Evolutionary conservation across 2,113 vertebrate genomes (phyloP), one percentile per base, ranked within the genome.

Genomic region (Cairina moschata): DNA sequence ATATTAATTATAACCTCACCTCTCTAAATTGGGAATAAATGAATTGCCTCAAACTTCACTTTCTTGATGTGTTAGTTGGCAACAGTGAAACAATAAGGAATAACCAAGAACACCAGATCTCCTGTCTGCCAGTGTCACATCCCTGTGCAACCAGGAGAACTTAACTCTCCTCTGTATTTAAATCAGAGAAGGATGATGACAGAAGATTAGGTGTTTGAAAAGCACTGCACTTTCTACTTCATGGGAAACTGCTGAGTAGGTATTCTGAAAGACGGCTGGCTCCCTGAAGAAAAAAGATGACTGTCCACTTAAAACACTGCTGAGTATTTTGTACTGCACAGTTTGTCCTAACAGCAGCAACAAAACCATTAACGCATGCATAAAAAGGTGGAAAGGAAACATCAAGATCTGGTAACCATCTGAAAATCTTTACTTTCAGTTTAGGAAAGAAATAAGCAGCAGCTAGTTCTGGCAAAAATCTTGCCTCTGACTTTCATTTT

Each of bases 31-130:
- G 3, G 17, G 4, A 72, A 6, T 9, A 84, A 88, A 79, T 44
- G 60, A 2, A 56, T 15, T 69, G 50, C 26, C n/a, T 71, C 31
- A 36, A 20, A 31, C 29, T 50, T 3, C 7, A 5, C 31, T 81
- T 52, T 20, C 56, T 62, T 52, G 12, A 52, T 0, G 0, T 1
- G 3, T 12, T 72, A 26, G 4, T 14, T 68, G 52, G 12, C 20
- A 46, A 46, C 10, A 34, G 6, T 21, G 13, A 55, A 75, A 88
- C 52, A 52, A 59, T 22, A 87, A 83, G 16, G 17, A 10, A 75
- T 31, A 85, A 50, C 3, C 25, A 81, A 16, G 8, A 80, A 59
- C 4, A 74, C 0, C 5, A 25, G 2, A 12, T 46, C 13, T 73
- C n/a, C 25, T 65, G 4, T 32, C 32, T 84, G 34, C 0, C 11